Evolutionary conservation across 2,888 invertebrate species (phyloP).

Genomic region (Plagodis pulveraria): DNA sequence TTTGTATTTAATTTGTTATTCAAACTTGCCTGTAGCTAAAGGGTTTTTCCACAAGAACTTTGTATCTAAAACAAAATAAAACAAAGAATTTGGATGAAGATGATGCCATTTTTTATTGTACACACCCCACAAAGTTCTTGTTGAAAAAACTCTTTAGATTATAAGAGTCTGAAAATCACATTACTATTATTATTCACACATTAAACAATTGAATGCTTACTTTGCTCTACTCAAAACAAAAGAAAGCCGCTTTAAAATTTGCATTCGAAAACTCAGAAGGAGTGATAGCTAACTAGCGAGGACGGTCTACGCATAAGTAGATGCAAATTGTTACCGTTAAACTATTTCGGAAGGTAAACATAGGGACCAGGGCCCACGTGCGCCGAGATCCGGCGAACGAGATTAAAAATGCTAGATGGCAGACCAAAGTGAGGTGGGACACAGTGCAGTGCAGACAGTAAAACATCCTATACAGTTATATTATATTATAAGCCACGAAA

Average conservation of each 20-base stretch:
- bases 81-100: too few species aligned
- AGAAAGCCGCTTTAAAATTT: conserved; percentile 40
- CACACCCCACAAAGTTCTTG: too few species aligned
- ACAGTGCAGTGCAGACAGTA: conserved; percentile 39
- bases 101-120: too few species aligned
- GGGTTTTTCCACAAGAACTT: too few species aligned
- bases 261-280: conserved; percentile 49
- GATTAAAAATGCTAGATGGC: conserved; percentile 84
- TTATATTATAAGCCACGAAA: too few species aligned
- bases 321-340: conserved; percentile 85
- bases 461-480: not conserved
- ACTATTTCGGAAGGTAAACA: conserved; percentile 85
- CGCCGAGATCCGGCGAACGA: conserved; percentile 75
- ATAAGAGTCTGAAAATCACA: too few species aligned
- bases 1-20: too few species aligned
- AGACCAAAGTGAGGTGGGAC: conserved; percentile 70
- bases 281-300: conserved; percentile 79
- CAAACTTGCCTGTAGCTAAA: too few species aligned
- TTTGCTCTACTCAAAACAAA: conserved; percentile 17
- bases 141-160: too few species aligned
- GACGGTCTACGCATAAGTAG: conserved; percentile 80
- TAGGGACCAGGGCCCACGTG: conserved; percentile 76
- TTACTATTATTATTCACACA: too few species aligned
- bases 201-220: too few species aligned
- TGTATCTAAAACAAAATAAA: too few species aligned